Evolutionary conservation across 2,113 vertebrate genomes (phyloP).

Genomic region (Bungarus multicinctus): DNA sequence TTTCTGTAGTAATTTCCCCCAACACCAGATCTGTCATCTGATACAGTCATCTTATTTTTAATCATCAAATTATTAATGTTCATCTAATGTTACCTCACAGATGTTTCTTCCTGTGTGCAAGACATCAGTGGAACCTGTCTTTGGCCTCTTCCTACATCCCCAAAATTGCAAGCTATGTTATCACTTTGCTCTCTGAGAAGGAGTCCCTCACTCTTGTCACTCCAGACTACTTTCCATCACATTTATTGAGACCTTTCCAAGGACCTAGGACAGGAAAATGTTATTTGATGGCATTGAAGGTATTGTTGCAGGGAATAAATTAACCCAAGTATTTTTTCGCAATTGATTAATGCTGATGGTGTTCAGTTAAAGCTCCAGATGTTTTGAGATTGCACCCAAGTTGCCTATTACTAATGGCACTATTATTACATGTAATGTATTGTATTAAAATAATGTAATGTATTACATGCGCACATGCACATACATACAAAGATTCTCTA

Average conservation of each 20-base stretch:
- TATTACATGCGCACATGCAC: too few species aligned
- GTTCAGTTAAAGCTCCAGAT: neutral
- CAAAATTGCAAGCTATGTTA: neutral
- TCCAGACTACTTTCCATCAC: neutral
- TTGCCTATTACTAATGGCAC: neutral
- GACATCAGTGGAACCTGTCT: neutral
- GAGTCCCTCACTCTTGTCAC: neutral
- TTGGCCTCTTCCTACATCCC: neutral
- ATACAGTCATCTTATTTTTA: neutral
- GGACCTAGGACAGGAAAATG: neutral
- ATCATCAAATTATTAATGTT: neutral
- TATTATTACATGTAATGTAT: neutral
- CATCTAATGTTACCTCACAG: neutral
- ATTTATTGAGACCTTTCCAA: neutral
- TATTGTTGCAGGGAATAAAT: neutral
- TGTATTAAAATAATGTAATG: neutral
- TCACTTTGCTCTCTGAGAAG: neutral
- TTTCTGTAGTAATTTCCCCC: neutral
- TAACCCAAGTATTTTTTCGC: neutral
- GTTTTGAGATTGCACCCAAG: neutral
- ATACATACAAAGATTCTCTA: neutral
- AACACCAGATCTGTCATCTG: neutral
- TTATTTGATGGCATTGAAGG: neutral
- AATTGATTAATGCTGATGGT: neutral
- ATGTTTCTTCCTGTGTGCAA: neutral